phyloP scores from a whole-genome alignment of 2,113 vertebrate genomes.

The Spilogale gracilis region DNA sequence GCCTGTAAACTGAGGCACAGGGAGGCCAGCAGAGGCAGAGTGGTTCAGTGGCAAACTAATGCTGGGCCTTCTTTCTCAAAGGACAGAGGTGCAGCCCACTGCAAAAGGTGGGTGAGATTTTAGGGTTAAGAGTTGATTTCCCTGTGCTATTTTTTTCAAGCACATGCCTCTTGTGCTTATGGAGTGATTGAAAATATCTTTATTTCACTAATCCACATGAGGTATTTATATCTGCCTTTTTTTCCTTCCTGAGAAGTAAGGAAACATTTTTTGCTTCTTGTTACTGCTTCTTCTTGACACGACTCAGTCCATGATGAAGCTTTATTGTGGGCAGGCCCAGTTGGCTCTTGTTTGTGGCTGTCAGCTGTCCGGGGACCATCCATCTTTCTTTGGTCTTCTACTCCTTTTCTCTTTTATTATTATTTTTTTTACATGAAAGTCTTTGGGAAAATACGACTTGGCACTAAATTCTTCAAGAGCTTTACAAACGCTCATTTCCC shows the following conservation, averaged over 20 bases:
- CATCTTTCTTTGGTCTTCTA: background rate
- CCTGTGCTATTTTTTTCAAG: background rate
- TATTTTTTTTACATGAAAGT: background rate
- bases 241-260: background rate
- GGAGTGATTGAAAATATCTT: conserved; percentile 51
- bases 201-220: background rate
- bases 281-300: background rate
- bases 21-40: no score
- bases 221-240: background rate
- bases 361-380: background rate
- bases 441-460: conserved; percentile 39
- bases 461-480: background rate
- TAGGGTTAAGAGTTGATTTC: background rate
- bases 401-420: background rate
- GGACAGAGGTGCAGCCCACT: background rate
- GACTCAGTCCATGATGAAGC: background rate
- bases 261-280: conserved; percentile 40
- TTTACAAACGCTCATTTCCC: conserved; percentile 3
- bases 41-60: background rate
- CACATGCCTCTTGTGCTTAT: background rate
- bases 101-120: background rate
- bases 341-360: background rate
- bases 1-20: background rate
- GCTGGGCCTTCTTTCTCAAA: background rate
- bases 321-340: background rate